Base-by-base conservation (phyloP, 2,113 vertebrate genomes). In the Epinephelus cyanopodus region DNA sequence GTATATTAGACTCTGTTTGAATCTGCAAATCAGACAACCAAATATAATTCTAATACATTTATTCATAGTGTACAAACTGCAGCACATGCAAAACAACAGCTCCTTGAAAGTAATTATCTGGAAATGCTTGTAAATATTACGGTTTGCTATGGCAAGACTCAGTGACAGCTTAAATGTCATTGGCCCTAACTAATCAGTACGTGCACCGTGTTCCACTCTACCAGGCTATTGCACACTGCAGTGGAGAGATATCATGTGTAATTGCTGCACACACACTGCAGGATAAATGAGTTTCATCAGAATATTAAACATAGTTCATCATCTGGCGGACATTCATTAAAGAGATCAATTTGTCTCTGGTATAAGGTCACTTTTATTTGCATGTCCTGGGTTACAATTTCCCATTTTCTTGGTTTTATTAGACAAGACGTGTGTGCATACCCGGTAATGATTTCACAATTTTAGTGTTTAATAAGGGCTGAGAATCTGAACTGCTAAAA, bases 391-490 rank as follows among this genome's bases (percentile, higher is more conserved):
- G 17, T 64, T 62, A 19, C 79, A 68, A 12, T 75, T 80, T 73
- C 39, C 58, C 23, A 70, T 84, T 72, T 65, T n/a, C 53, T 50
- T 19, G 45, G 12, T 70, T 66, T 71, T 75, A 89, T 72, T 63
- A 58, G 67, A 67, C 29, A 71, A 13, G 42, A 65, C 3, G 1
- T 10, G 23, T 37, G 48, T 29, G 53, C 42, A 48, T 14, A 68
- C 50, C 12, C 70, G 19, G 15, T 29, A 33, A 61, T 73, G 14
- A 79, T 73, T 56, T 69, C 6, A 4, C 70, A 2, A 66, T 81
- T 77, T 72, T 5, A 12, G 11, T 74, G 21, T 64, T 69, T 78
- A 60, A 80, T 54, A 53, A 77, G 0, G 17, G 21, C 48, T 25
- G 56, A 63, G 25, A 63, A 54, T 57, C 17, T 6, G 14, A 74